Conservation (phyloP, 2,113 vertebrate species). For the Sinocyclocheilus anshuiensis region DNA sequence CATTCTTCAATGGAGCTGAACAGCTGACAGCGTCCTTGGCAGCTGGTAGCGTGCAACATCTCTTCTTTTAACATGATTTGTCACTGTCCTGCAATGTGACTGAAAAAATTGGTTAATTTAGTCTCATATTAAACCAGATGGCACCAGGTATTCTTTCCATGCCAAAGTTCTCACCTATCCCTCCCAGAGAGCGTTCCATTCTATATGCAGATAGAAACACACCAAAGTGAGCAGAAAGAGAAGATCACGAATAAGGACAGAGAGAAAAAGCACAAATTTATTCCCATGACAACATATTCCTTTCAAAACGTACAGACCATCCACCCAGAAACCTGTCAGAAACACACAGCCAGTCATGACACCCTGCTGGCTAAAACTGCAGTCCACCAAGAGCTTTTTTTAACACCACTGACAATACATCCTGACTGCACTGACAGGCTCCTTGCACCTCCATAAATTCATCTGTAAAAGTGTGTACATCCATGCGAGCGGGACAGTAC, state of each 20-base stretch:
- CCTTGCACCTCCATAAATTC: slow-evolving; percentile 6
- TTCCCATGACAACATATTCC: neutral
- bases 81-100: neutral
- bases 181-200: neutral
- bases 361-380: neutral
- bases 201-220: neutral
- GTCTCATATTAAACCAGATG: neutral
- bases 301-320: neutral
- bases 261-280: neutral
- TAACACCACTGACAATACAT: slow-evolving; percentile 27
- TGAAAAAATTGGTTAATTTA: neutral
- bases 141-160: neutral
- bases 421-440: slow-evolving; percentile 20
- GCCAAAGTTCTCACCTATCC: neutral
- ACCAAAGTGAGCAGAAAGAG: neutral
- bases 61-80: neutral
- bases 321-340: neutral
- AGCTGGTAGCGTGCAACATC: neutral
- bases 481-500: slow-evolving; percentile 19
- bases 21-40: neutral
- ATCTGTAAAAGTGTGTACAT: neutral
- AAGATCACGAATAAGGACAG: neutral
- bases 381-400: neutral
- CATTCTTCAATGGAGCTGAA: neutral
- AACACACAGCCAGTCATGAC: neutral